Conservation (phyloP, 2,113 vertebrate species). For the Xerus inauris region DNA sequence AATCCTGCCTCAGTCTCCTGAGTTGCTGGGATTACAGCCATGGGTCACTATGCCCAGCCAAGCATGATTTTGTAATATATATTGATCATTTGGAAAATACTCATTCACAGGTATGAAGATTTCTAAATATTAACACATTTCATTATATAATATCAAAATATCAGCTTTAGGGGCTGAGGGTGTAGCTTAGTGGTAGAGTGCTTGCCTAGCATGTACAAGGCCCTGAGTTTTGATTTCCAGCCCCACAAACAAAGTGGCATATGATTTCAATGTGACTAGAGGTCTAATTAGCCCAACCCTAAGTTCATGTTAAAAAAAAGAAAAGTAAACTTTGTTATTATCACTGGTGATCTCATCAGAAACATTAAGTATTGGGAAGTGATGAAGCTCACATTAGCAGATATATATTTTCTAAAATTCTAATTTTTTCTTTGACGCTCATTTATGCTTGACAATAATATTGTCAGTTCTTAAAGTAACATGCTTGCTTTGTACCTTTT, state of each 20-base stretch:
- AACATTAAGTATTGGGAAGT: constrained; percentile 11
- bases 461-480: constrained; percentile 24
- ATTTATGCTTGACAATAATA: constrained; percentile 12
- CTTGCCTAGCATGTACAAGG: too few species aligned
- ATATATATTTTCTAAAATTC: constrained; percentile 37
- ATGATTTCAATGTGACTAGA: too few species aligned
- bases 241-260: too few species aligned
- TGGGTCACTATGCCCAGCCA: too few species aligned
- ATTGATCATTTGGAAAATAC: constrained; percentile 30
- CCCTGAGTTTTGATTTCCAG: too few species aligned
- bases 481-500: constrained; percentile 37
- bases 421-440: not conserved
- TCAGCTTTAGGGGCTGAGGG: not conserved
- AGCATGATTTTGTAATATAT: not conserved
- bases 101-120: not conserved
- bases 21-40: too few species aligned
- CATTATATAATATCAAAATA: not conserved
- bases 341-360: not conserved
- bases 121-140: constrained; percentile 18
- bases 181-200: too few species aligned
- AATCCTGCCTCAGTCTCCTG: too few species aligned
- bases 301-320: not conserved
- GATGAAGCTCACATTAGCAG: not conserved
- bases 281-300: too few species aligned
- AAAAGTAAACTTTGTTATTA: not conserved